Percentiles rank a stretch among this genome's conserved stretches.
Evolutionary conservation across 2,888 invertebrate species (phyloP).

Genomic region (Petrophora chlorosata): DNA sequence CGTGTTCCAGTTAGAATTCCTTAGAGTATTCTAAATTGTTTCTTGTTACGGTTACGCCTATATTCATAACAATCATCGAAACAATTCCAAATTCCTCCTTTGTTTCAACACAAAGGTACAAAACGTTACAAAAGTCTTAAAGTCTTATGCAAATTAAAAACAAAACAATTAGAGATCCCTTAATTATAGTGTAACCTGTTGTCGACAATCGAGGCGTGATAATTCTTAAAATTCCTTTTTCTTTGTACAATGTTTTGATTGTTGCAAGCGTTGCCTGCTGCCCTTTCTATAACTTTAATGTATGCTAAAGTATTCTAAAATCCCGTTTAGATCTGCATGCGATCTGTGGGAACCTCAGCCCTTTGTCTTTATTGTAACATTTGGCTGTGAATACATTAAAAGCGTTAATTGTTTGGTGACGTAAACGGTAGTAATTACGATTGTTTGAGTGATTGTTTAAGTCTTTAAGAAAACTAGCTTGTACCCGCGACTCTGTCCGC

Average conservation of each 20-base stretch:
- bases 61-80: conserved; percentile 7
- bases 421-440: conserved; percentile 19
- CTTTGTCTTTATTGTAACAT: conserved; percentile 47
- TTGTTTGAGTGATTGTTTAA: background rate
- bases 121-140: conserved; percentile 32
- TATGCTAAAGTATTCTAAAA: conserved; percentile 56
- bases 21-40: no score
- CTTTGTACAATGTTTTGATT: conserved; percentile 65
- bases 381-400: conserved; percentile 32
- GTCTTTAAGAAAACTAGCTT: background rate
- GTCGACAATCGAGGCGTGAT: conserved; percentile 63
- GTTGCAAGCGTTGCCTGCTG: conserved; percentile 51
- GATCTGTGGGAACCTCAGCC: conserved; percentile 46
- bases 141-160: conserved; percentile 46
- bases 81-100: conserved; percentile 23
- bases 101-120: conserved; percentile 31
- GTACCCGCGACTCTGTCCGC: no score
- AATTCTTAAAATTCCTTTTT: conserved; percentile 52
- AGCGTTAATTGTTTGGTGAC: conserved; percentile 25
- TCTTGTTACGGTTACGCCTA: conserved; percentile 18
- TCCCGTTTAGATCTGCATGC: conserved; percentile 52
- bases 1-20: no score
- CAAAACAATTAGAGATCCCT: conserved; percentile 54
- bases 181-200: conserved; percentile 57
- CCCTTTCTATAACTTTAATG: conserved; percentile 50